Evolutionary conservation across 2,797 vertebrate species (phyloP), one percentile per base, ranked within the genome.

Genomic region (Neopelma chrysocephalum): DNA sequence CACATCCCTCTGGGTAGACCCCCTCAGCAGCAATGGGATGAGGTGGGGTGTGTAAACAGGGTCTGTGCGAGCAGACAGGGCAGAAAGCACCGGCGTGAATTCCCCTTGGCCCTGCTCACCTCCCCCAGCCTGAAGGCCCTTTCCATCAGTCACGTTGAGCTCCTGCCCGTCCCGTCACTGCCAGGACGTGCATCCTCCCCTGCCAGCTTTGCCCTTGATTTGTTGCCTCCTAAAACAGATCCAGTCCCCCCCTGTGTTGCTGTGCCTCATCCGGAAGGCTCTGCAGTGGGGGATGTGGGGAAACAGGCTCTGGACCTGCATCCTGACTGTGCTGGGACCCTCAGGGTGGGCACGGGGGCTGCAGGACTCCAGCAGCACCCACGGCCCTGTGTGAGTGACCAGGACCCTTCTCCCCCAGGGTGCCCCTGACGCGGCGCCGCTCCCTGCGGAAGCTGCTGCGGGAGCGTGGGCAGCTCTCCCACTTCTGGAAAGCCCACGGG

Each of bases 381-480:
- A 0, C 3, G 0, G 25, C 11, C 32, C 3, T 0, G 1, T 23
- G n/a, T 0, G 5, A 43, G 40, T 78, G 75, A 87, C 4, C 38
- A 2, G 43, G 29, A 22, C 11, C 26, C 3, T 21, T 40, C 11
- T 36, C 56, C 65, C 6, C 16, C 87, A 98, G 98, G 96, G 96
- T 98, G 82, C 69, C 97, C 27, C 96, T 98, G 89, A 89, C 1
- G 14, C 96, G 95, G 89, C 87, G 91, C 34, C 97, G 95, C 53
- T 98, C 98, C 64, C 85, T 97, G 82, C 96, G 97, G 87, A 97
- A 97, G 96, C 27, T 29, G 11, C 96, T 98, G 71, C 96, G 96
- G 70, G 97, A 96, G 2, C 95, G 42, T 10, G 97, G 97, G 68
- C 95, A 82, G 75, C 97, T 98, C 69, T 94, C 95, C 15, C 92